Base-by-base conservation (phyloP, 2,113 vertebrate species). In the Struthidea cinerea region DNA sequence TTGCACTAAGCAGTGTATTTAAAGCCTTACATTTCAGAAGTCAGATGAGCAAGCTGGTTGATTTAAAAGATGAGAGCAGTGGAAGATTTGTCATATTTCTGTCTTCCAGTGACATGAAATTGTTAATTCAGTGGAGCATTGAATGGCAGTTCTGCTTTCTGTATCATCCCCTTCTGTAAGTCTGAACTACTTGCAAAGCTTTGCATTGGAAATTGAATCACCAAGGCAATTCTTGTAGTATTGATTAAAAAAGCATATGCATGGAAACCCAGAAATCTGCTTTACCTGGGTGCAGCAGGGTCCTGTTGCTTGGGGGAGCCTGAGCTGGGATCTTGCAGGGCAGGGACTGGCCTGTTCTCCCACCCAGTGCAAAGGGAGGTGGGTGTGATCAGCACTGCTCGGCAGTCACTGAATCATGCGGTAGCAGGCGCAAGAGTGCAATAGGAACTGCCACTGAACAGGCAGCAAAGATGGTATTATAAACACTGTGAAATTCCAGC, bases 321-420 rank as follows among this genome's bases (percentile, higher is more conserved):
- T 1, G 3, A 22, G 12, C 20, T 37, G 76, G 19, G 68, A 28
- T 88, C 33, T 32, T 30, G 35, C 27, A 5, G 65, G 20, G 22
- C 7, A 3, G 11, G 33, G 35, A 7, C 13, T 4, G 20, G 26
- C n/a, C 41, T 42, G 28, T 27, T n/a, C 11, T 67, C 73, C 30
- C 57, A 12, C 3, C 0, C 6, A 3, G 30, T 19, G 61, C 68
- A 11, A 4, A 32, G 57, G 52, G 13, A 57, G 19, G 59, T 1
- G 22, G 63, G 20, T 3, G 2, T 15, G 22, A 26, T 71, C 44
- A 60, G 80, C 89, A 23, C 27, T 0, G 7, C 47, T 52, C 3
- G 0, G 1, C 18, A 8, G 10, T 27, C 57, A 13, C n/a, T 33
- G 81, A 57, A 39, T 21, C 3, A 9, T 2, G 0, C 61, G 19